Evolutionary conservation across 2,888 invertebrate species (phyloP).

Genomic region (Laothoe populi): DNA sequence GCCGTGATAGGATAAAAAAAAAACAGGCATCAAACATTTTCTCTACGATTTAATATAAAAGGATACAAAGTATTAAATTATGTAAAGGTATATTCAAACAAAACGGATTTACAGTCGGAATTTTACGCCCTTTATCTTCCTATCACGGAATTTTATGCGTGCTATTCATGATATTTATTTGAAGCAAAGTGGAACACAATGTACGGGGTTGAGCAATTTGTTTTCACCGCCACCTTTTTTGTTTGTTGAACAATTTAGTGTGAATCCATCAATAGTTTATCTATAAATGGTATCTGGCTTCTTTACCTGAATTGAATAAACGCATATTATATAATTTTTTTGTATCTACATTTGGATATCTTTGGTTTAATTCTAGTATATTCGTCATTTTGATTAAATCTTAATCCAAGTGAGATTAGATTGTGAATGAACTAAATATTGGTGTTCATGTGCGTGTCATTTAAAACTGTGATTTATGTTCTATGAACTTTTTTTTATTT

Average conservation of each 20-base stretch:
- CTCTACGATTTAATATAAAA: background rate
- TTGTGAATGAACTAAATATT: no score
- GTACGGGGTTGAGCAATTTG: background rate
- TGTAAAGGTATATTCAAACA: background rate
- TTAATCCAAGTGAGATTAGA: no score
- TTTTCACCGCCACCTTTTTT: constrained; percentile 3
- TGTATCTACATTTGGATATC: no score
- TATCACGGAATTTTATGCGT: constrained; percentile 26
- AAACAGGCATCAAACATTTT: no score
- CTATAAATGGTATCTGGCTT: background rate
- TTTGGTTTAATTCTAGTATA: no score
- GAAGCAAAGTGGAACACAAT: constrained; percentile 6
- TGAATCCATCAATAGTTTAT: background rate
- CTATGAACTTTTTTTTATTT: no score
- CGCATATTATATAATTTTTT: background rate
- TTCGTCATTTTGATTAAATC: no score
- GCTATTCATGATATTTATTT: constrained; percentile 19
- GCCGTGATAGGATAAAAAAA: no score
- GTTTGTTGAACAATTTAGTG: constrained; percentile 1
- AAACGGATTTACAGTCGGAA: constrained; percentile 6
- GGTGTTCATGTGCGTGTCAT: no score
- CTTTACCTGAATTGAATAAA: no score
- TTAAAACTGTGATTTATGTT: no score
- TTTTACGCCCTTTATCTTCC: constrained; percentile 6
- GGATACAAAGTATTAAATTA: background rate